phyloP scores from a whole-genome alignment of 2,888 invertebrate genomes.

The Cordylochernes scorpioides region DNA sequence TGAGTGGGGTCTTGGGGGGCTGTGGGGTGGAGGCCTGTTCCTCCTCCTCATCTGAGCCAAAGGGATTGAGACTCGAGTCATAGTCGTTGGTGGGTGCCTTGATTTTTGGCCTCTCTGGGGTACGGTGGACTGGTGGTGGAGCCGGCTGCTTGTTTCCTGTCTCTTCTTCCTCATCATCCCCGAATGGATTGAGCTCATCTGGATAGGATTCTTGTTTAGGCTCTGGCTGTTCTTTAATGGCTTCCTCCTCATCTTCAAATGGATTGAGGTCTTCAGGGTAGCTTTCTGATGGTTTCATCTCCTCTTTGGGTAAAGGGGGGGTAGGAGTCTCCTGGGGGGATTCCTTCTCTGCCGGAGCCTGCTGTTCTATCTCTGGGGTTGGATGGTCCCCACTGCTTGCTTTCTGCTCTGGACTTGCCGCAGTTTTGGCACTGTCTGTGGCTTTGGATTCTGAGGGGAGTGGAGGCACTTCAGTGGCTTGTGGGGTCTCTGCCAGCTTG shows the following conservation, averaged over 20 bases:
- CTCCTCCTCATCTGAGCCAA: constrained; percentile 34
- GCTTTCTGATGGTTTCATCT: constrained; percentile 15
- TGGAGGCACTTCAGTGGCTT: too few species aligned
- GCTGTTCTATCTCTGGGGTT: background rate
- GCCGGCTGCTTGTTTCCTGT: constrained; percentile 9
- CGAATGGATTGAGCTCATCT: constrained; percentile 13
- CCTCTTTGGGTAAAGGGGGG: background rate
- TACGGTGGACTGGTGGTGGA: too few species aligned
- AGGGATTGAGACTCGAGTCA: constrained; percentile 33
- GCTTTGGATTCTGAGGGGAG: constrained; percentile 1
- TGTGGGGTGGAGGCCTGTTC: constrained; percentile 24
- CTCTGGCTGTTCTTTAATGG: constrained; percentile 5
- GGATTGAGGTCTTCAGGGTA: constrained; percentile 62
- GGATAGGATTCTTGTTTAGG: constrained; percentile 8
- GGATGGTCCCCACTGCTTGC: background rate
- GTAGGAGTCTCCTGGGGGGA: background rate
- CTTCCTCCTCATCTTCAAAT: constrained; percentile 41
- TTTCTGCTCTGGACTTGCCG: constrained; percentile 3
- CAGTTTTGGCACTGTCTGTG: constrained; percentile 1
- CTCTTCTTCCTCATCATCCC: constrained; percentile 8
- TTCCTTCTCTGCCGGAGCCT: background rate
- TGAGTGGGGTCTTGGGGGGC: background rate
- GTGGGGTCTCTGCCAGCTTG: too few species aligned
- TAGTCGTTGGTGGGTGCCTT: constrained; percentile 3
- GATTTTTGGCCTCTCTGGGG: too few species aligned